phyloP scores from a whole-genome alignment of 1,140 invertebrate species.

The Hylyphantes graminicola region DNA sequence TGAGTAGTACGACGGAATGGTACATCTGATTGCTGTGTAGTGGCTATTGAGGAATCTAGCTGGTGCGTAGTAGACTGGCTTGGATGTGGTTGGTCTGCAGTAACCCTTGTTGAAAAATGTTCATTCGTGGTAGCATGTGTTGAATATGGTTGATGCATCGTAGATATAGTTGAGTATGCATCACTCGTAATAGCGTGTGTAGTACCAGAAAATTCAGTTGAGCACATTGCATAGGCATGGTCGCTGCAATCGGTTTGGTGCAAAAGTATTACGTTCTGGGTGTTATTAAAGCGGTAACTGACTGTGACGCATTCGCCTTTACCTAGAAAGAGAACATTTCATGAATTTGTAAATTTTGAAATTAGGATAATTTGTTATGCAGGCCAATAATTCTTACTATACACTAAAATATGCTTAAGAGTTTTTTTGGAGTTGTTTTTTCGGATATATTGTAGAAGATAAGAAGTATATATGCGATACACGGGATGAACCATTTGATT shows the following conservation, averaged over 20 bases:
- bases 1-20: neutral
- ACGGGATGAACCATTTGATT: too few species aligned
- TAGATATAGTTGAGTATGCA: neutral
- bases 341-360: neutral
- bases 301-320: constrained; percentile 25
- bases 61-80: neutral
- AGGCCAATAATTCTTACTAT: neutral
- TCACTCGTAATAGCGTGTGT: too few species aligned
- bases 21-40: neutral
- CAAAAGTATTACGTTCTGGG: neutral
- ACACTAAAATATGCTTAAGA: too few species aligned
- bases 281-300: neutral
- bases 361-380: neutral
- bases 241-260: constrained; percentile 23
- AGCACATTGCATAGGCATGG: constrained; percentile 7
- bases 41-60: neutral
- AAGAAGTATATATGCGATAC: too few species aligned
- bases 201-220: neutral
- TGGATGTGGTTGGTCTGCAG: neutral
- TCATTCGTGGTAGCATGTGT: too few species aligned
- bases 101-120: neutral
- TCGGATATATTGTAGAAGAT: too few species aligned
- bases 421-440: too few species aligned
- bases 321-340: neutral
- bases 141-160: too few species aligned